A percentile compares a stretch with the other conserved stretches of the same genome.
phyloP scores from a whole-genome alignment of 2,888 invertebrate genomes.

The Oligia fasciuncula region DNA sequence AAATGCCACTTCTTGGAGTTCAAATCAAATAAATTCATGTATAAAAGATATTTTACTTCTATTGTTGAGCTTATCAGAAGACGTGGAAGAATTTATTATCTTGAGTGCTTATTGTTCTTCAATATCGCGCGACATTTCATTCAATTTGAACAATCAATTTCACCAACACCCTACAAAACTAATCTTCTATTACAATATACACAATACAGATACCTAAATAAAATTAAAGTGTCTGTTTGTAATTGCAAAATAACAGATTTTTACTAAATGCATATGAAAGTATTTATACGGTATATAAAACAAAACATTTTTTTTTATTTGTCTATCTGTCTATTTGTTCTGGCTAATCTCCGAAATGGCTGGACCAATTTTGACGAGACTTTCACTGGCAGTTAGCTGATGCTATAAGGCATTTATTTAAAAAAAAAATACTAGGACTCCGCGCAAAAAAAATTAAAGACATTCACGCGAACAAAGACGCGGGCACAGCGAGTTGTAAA shows the following conservation, averaged over 20 bases:
- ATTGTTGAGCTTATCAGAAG: background rate
- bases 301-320: background rate
- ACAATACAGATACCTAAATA: too few species aligned
- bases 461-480: too few species aligned
- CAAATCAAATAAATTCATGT: conserved; percentile 7
- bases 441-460: too few species aligned
- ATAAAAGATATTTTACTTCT: background rate
- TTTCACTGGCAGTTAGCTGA: background rate
- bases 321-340: background rate
- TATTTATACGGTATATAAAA: background rate
- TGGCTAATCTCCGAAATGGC: background rate
- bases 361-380: background rate
- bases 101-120: conserved; percentile 38
- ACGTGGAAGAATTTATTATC: conserved; percentile 15
- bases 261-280: too few species aligned
- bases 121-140: conserved; percentile 19
- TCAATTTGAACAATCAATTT: conserved; percentile 27
- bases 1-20: background rate
- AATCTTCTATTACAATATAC: too few species aligned
- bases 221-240: too few species aligned
- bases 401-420: too few species aligned
- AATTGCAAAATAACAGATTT: too few species aligned
- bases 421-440: too few species aligned
- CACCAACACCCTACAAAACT: background rate
- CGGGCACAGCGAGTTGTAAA: too few species aligned